phyloP scores from a whole-genome alignment of 2,113 vertebrate genomes.

The Mormyrus lacerda region DNA sequence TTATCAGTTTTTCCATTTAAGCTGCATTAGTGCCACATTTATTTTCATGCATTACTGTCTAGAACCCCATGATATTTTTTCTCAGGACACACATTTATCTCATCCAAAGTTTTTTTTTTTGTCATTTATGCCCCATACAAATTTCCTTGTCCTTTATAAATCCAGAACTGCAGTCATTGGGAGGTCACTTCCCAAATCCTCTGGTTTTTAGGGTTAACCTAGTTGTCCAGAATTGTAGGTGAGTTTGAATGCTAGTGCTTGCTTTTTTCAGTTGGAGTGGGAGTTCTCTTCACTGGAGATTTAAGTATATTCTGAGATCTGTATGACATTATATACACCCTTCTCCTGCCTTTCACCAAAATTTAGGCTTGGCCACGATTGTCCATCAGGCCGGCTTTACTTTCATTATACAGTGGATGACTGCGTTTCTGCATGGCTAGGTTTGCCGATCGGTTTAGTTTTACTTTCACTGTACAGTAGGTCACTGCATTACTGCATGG shows the following conservation, averaged over 20 bases:
- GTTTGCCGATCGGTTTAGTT: no score
- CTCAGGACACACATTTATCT: not conserved
- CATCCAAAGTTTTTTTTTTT: not conserved
- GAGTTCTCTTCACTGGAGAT: not conserved
- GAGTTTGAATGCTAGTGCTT: not conserved
- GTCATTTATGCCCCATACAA: not conserved
- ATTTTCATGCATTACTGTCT: not conserved
- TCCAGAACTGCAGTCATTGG: not conserved
- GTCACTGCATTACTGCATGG: not conserved
- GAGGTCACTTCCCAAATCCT: not conserved
- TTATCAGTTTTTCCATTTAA: not conserved
- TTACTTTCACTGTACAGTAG: not conserved
- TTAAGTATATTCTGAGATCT: not conserved
- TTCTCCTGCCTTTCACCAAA: not conserved
- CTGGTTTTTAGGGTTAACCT: not conserved
- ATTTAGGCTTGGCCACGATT: not conserved
- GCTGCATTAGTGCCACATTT: not conserved
- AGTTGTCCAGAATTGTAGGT: not conserved
- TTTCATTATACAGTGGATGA: no score
- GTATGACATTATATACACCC: not conserved
- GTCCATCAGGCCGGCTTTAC: not conserved
- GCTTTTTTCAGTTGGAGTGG: not conserved
- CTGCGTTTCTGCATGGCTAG: no score
- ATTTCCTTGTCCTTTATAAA: not conserved
- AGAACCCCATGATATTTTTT: not conserved